Percentiles rank a stretch among this genome's conserved stretches.
Evolutionary conservation across 1,140 invertebrate genomes (phyloP).

Genomic region (Hyposmocoma kahamanoa): DNA sequence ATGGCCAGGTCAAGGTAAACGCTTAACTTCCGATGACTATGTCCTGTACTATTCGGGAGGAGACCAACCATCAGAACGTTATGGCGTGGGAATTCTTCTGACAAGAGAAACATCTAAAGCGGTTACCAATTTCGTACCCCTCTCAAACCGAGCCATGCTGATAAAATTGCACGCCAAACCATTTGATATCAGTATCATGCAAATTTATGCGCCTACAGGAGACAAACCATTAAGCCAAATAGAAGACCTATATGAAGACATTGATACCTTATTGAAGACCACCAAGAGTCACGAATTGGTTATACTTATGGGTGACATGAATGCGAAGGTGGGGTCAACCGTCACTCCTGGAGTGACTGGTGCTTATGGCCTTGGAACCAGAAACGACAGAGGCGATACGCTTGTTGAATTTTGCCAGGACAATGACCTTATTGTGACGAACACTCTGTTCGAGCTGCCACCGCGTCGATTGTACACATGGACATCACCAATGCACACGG

Average conservation of each 20-base stretch:
- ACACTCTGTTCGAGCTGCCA: background rate
- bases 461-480: background rate
- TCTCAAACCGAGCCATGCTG: background rate
- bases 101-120: background rate
- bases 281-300: constrained; percentile 16
- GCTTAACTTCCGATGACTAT: background rate
- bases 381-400: constrained; percentile 30
- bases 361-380: constrained; percentile 18
- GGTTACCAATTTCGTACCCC: background rate
- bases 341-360: constrained; percentile 1
- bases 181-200: background rate
- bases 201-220: constrained; percentile 18
- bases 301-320: constrained; percentile 19
- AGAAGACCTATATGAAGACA: constrained; percentile 11
- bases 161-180: constrained; percentile 10
- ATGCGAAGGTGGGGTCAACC: constrained; percentile 22
- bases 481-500: constrained; percentile 1
- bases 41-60: background rate
- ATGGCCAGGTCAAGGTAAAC: background rate
- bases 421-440: constrained; percentile 12
- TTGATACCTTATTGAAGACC: background rate
- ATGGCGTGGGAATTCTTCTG: background rate
- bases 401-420: constrained; percentile 26
- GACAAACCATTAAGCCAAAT: constrained; percentile 9
- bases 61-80: background rate